Base-by-base conservation (phyloP, 2,888 invertebrate genomes). In the Pristionchus mayeri region DNA sequence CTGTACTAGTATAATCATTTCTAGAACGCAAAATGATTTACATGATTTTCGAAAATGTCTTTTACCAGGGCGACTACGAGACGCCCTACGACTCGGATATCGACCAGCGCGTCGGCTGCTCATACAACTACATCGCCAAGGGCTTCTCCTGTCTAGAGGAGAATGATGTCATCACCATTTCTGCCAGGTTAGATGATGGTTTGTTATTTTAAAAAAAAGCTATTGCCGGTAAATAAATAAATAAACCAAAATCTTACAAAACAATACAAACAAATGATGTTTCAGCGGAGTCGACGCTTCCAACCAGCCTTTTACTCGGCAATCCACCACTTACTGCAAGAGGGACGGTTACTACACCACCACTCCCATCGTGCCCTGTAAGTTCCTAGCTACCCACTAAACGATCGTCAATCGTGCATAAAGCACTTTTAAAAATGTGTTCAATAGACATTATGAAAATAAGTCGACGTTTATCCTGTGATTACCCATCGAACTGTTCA, bases 291-390 rank as follows among this genome's bases (percentile, higher is more conserved):
- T 63, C 60, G 81, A 82, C 21, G 34, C 24, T 1, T 48, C 6
- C 63, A 60, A 63, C 30, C 81, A 82, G 48, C 27, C 44, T 18
- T 82, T 82, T 63, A 63, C 63, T 13, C 81, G 81, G 24, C 81
- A 82, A 30, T 37, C 81, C 2, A 44, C 48, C 48, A n/a, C 81
- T 34, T 82, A 50, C 48, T 82, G 81, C 63, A 82, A 82, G 81
- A 50, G 21, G 44, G 44, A 44, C 44, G 44, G 7, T 9, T 44
- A 6, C 44, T 6, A 6, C 44, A 6, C 44, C 7, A 6, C 44
- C 3, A 71, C 71, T 24, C 44, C 30, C 4, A 63, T 34, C 34
- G 63, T 18, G 9, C 40, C 63, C 4, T 40, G 71, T 71, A 44
- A 71, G 71, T 34, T 9, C 21, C 27, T 11, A 60, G 57, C 9